Evolutionary conservation across 53 echinoderm and acorn worm species (phyloP).

Genomic region (Mesocentrotus franciscanus): DNA sequence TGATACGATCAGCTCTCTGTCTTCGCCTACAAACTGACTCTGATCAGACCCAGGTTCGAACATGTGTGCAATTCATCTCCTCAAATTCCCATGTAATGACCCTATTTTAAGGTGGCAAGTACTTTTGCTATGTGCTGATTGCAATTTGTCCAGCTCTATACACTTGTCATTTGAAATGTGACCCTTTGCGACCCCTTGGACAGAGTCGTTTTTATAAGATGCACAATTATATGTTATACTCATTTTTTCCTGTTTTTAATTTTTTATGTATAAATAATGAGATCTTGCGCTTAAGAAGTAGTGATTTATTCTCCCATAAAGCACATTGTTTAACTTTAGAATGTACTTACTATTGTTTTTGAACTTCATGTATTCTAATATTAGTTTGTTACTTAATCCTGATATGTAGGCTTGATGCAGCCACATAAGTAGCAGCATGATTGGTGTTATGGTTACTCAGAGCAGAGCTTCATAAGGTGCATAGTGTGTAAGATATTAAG

Average conservation of each 20-base stretch:
- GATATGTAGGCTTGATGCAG: background rate
- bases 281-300: background rate
- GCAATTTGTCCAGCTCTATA: no score
- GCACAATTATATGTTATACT: background rate
- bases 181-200: no score
- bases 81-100: no score
- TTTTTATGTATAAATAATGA: background rate
- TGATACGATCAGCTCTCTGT: no score
- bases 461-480: no score
- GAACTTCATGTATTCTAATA: background rate
- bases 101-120: no score
- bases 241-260: background rate
- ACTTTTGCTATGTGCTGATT: no score
- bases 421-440: background rate
- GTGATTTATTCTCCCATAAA: background rate
- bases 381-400: background rate
- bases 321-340: background rate
- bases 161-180: no score
- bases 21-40: no score
- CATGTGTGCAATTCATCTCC: background rate
- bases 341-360: background rate
- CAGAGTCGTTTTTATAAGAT: background rate
- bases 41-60: no score
- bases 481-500: background rate
- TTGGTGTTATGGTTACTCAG: no score